Evolutionary conservation across 2,113 vertebrate species (phyloP).

Genomic region (Varanus salvator): DNA sequence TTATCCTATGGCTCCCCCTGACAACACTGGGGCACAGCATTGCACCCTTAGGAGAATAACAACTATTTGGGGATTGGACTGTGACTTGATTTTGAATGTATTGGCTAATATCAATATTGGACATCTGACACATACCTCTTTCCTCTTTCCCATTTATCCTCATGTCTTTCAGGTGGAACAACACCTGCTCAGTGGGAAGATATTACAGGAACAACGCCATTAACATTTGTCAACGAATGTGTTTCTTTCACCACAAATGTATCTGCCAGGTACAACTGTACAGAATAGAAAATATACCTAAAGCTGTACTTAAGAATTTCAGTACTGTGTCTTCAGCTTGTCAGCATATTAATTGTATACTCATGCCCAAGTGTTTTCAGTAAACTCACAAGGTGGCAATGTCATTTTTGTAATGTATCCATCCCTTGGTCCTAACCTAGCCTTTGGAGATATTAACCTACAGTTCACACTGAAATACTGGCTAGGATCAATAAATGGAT

Average conservation of each 20-base stretch:
- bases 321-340: neutral
- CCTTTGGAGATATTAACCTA: neutral
- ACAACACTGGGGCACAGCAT: no score
- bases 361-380: neutral
- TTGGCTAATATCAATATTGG: neutral
- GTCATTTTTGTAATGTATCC: neutral
- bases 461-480: neutral
- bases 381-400: neutral
- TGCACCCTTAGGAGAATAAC: no score
- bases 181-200: conserved; percentile 99
- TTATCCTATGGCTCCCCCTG: no score
- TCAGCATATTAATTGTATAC: neutral
- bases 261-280: conserved; percentile 88
- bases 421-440: neutral
- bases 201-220: conserved; percentile 95
- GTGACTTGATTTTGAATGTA: neutral
- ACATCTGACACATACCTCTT: neutral
- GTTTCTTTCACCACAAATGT: conserved; percentile 99
- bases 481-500: neutral
- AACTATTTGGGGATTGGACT: neutral
- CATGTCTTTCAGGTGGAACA: conserved; percentile 87
- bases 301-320: neutral
- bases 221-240: conserved; percentile 95
- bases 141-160: conserved; percentile 1
- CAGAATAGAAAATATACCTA: neutral